Evolutionary conservation across 2,797 vertebrate genomes (phyloP).

Genomic region (Huso huso): DNA sequence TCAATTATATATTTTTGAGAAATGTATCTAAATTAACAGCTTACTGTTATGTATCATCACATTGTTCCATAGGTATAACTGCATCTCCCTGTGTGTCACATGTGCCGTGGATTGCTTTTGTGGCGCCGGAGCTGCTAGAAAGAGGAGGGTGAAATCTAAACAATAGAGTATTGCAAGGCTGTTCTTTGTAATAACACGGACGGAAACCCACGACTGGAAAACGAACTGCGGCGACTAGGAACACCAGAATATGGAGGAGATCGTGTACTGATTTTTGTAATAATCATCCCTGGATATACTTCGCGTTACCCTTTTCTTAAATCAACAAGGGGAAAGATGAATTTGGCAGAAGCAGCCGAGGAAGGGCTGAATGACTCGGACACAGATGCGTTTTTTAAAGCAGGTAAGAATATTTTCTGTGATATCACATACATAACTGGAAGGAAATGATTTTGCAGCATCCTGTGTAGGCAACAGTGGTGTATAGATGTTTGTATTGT

Average conservation of each 20-base stretch:
- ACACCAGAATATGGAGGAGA: slow-evolving; percentile 30
- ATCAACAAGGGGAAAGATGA: slow-evolving; percentile 44
- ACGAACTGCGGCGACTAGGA: slow-evolving; percentile 21
- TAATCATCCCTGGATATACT: slow-evolving; percentile 35
- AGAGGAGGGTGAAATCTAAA: slow-evolving; percentile 32
- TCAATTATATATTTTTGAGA: neutral
- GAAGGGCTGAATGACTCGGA: slow-evolving; percentile 72
- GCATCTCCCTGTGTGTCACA: slow-evolving; percentile 16
- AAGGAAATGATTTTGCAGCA: slow-evolving; percentile 4
- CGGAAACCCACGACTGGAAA: slow-evolving; percentile 26
- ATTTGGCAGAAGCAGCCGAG: slow-evolving; percentile 66
- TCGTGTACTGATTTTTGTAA: slow-evolving; percentile 28
- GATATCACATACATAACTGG: slow-evolving; percentile 7
- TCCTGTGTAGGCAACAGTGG: slow-evolving; percentile 1
- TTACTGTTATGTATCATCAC: slow-evolving; percentile 16
- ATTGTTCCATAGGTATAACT: slow-evolving; percentile 16
- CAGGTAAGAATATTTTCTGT: slow-evolving; percentile 58
- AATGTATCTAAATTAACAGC: slow-evolving; percentile 24
- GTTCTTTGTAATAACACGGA: slow-evolving; percentile 29
- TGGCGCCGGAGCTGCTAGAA: slow-evolving; percentile 27
- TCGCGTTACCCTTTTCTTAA: slow-evolving; percentile 8
- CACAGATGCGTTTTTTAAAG: slow-evolving; percentile 78
- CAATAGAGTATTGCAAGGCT: slow-evolving; percentile 38
- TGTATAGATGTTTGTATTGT: slow-evolving; percentile 6
- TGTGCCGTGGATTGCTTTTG: slow-evolving; percentile 24